phyloP scores from a whole-genome alignment of 1,140 invertebrate genomes.

The Aradophagus sp. region DNA sequence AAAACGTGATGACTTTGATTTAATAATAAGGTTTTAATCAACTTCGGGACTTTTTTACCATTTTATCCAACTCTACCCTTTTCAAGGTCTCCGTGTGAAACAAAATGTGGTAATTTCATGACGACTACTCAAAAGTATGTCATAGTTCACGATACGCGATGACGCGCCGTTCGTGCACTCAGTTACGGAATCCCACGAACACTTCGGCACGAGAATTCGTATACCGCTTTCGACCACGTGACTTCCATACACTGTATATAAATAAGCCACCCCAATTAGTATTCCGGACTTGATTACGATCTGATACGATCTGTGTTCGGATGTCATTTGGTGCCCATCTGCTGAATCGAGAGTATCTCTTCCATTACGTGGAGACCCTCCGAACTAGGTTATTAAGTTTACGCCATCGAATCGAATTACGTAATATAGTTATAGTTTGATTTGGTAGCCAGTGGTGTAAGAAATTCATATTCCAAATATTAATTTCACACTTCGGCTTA shows the following conservation, averaged over 20 bases:
- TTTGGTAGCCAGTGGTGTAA: conserved; percentile 13
- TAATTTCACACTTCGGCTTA: no score
- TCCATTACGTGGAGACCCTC: conserved; percentile 39
- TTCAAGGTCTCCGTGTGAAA: no score
- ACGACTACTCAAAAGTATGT: no score
- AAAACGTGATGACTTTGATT: no score
- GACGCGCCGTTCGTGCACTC: no score
- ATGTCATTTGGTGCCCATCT: conserved; percentile 49
- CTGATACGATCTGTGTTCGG: conserved; percentile 48
- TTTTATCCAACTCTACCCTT: no score
- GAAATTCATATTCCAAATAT: no score
- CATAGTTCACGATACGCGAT: no score
- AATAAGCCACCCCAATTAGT: conserved; percentile 48
- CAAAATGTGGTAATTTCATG: no score
- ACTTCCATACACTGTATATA: conserved; percentile 40
- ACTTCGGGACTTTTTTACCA: no score
- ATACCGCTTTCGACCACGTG: conserved; percentile 24
- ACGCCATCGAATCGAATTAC: conserved; percentile 34
- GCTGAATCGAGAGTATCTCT: conserved; percentile 45
- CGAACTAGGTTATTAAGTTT: conserved; percentile 52
- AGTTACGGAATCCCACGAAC: no score
- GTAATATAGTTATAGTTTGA: conserved; percentile 43
- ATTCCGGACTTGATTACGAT: conserved; percentile 47
- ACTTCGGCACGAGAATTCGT: conserved; percentile 15
- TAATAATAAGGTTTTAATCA: no score